These are phyloP conservation scores for Amphilophus citrinellus DNA, from an alignment of 2,113 vertebrate genomes.

Conservation along the genomic window DNA sequence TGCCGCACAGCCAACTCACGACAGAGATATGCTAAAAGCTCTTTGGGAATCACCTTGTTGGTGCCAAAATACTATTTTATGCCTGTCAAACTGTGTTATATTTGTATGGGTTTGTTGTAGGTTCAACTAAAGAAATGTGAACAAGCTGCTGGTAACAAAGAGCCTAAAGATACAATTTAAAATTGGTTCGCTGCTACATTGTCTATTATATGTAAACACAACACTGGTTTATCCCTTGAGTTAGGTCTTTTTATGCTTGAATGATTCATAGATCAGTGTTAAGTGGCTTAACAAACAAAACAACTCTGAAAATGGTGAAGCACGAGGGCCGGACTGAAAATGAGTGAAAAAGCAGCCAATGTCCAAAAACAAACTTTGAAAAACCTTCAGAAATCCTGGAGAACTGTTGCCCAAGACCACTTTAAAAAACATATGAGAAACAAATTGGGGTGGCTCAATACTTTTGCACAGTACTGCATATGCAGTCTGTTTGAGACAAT, in stretches of 20 bases:
- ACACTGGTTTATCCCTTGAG: not conserved
- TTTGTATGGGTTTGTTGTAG: not conserved
- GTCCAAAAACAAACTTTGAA: not conserved
- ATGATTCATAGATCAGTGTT: not conserved
- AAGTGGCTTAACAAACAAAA: fast-evolving
- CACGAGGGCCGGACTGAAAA: not conserved
- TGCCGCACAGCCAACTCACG: too few relatives aligned
- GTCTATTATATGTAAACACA: too few relatives aligned
- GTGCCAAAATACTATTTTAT: not conserved
- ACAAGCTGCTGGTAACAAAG: not conserved
- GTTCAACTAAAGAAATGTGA: not conserved
- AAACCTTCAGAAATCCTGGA: not conserved
- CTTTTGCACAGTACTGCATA: not conserved
- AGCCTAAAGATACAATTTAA: not conserved
- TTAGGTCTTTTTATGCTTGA: not conserved
- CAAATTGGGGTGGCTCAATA: not conserved
- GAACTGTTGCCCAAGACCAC: fast-evolving
- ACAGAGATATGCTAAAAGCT: not conserved
- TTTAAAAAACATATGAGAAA: not conserved
- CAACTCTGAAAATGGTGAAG: not conserved
- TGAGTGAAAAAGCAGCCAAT: not conserved
- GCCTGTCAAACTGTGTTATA: not conserved
- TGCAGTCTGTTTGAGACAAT: not conserved
- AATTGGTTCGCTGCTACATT: not conserved
- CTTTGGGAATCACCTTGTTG: not conserved